Base-by-base conservation (phyloP, 2,888 invertebrate species). In the Eristalis arbustorum region DNA sequence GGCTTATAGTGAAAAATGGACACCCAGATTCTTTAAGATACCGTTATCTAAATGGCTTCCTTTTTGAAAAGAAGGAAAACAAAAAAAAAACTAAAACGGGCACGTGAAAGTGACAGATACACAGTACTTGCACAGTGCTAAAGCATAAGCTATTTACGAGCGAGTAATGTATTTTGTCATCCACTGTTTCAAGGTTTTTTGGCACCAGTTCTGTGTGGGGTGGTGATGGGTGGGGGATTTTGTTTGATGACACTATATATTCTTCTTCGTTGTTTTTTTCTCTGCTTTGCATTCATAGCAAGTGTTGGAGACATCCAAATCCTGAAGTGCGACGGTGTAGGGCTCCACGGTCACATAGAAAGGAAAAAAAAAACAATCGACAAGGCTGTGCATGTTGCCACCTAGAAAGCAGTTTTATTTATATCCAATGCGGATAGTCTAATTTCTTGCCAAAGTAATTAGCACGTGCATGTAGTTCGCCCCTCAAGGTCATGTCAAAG, bases 361-460 rank as follows among this genome's bases (percentile, higher is more conserved):
- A 76, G 40, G 66, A 71, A 67, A 62, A 13, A 10, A 31, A 8
- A 31, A 4, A 0, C 37, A 56, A 31, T 49, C 56, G 79, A 62
- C 75, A 71, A 42, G 68, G 13, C 69, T 74, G 56, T 79, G 64
- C 74, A 66, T 83, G 64, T 18, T 69, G 28, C 28, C 40, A 49
- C 18, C 13, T 37, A 13, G 37, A 37, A 13, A n/a, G 34, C 42
- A 5, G n/a, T 22, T 59, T 42, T 75, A 40, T 67, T 22, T 62
- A 8, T 25, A 22, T 22, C 23, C 13, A 28, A 28, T 56, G 59
- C 57, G 28, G 78, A 49, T 72, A 75, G 75, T 84, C 74, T 80
- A 31, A 72, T 80, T 84, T 80, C 76, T 80, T 84, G 84, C 67
- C 84, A 84, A 49, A 84, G 84, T 84, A 81, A 84, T 84, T 84